Percentiles rank a stretch among this genome's conserved stretches.
Conservation (phyloP, 2,797 vertebrate species). For the Acanthurus tractus region DNA sequence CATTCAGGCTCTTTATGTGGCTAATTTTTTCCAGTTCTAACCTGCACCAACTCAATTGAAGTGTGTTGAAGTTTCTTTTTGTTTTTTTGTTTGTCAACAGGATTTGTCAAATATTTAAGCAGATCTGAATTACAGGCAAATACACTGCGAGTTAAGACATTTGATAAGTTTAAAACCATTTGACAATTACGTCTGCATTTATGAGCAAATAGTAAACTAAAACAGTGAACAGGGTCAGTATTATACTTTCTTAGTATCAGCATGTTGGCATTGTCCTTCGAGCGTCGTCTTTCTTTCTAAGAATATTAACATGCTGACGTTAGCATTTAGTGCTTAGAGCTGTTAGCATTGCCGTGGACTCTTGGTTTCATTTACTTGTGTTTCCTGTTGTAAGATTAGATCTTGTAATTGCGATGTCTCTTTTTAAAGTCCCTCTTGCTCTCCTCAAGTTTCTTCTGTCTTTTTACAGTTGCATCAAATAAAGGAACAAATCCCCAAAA, state of each 20-base stretch:
- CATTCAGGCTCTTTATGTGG: neutral
- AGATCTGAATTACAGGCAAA: no score
- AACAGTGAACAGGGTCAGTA: neutral
- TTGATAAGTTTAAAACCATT: no score
- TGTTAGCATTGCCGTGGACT: neutral
- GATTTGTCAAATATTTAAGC: neutral
- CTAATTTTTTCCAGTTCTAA: no score
- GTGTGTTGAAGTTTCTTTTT: neutral
- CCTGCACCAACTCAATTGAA: no score
- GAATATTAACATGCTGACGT: neutral
- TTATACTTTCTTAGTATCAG: neutral
- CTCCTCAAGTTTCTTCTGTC: neutral
- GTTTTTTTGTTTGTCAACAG: neutral
- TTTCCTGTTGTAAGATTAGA: neutral
- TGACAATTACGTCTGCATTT: no score
- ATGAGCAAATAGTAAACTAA: neutral
- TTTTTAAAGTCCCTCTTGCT: neutral
- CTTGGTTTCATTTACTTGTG: no score
- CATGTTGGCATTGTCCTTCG: no score
- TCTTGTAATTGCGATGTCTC: neutral
- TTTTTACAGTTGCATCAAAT: neutral
- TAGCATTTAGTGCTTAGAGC: neutral
- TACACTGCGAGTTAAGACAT: no score
- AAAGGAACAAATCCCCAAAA: neutral
- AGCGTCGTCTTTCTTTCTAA: no score